Evolutionary conservation across 2,888 invertebrate genomes (phyloP), one percentile per base, ranked within the genome.

Genomic region (Agrotis exclamationis): DNA sequence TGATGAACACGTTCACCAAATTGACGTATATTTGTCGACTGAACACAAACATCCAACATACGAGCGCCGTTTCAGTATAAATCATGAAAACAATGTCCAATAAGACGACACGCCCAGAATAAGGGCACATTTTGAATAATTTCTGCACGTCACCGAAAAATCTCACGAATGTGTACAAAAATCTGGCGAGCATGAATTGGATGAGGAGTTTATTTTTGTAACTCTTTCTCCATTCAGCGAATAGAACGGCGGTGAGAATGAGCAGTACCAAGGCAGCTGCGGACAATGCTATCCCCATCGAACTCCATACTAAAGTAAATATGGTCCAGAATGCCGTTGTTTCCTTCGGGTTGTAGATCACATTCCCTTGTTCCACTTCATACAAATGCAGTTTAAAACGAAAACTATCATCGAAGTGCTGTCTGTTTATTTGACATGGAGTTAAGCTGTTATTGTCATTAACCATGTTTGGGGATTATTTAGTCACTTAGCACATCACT

Each of bases 1-100:
- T 80, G 63, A 82, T 83, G 62, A 95, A 93, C 20, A 95, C 91
- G 82, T 89, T 93, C 13, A 94, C 95, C 59, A 95, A 87, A 71
- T 88, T 89, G 3, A 90, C 85, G 65, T 95, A 92, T 90, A 96
- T 94, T 33, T 93, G 91, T 54, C 90, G 92, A 48, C 88, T 95
- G 63, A 94, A 96, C 4, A 93, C 79, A 63, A 90, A 93, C 94
- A 94, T 96, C 95, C 96, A 96, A 3, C 83, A 76, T 0, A 94
- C 88, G 2, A 95, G 85, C 0, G 85, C 85, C 58, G 91, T 84
- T 77, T 96, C 96, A 0, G 94, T 89, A 74, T 93, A 94, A 0
- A 90, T 79, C 65, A 92, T 81, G 0, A 85, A 59, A 1, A 90
- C 70, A 2, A 87, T 54, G 56, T 91, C 89, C 2, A 89, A 71